phyloP scores from a whole-genome alignment of 2,113 vertebrate species.

The Ptilonorhynchus violaceus region DNA sequence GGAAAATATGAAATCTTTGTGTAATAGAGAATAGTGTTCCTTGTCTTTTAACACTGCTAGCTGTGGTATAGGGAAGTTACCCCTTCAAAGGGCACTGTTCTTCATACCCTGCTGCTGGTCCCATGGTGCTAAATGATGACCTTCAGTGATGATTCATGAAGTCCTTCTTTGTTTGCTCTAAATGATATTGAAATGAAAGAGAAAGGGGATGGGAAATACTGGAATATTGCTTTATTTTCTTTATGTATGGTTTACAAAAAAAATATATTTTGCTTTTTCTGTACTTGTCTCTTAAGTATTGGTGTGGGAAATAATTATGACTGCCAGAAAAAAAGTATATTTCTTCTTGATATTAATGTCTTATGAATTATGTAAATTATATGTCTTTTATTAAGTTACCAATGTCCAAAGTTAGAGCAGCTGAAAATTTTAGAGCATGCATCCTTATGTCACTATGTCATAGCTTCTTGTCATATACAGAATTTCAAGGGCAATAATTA shows the following conservation, averaged over 20 bases:
- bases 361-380: background rate
- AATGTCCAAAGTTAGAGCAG: background rate
- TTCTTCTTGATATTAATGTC: background rate
- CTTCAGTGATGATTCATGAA: background rate
- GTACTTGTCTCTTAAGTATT: background rate
- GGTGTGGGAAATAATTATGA: background rate
- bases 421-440: background rate
- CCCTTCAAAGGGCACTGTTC: background rate
- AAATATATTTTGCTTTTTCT: background rate
- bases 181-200: background rate
- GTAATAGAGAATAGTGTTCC: background rate
- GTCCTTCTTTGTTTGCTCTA: background rate
- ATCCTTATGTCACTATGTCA: background rate
- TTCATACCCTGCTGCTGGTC: background rate
- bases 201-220: background rate
- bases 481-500: background rate
- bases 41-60: background rate
- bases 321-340: background rate
- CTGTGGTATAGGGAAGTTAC: background rate
- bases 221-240: background rate
- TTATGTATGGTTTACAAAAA: background rate
- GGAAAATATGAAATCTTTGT: background rate
- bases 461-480: background rate
- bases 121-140: background rate
- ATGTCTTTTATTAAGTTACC: background rate